A percentile compares a stretch with the other conserved stretches of the same genome.
Evolutionary conservation across 2,888 invertebrate genomes (phyloP).

Genomic region (Digitonthophagus gazella): DNA sequence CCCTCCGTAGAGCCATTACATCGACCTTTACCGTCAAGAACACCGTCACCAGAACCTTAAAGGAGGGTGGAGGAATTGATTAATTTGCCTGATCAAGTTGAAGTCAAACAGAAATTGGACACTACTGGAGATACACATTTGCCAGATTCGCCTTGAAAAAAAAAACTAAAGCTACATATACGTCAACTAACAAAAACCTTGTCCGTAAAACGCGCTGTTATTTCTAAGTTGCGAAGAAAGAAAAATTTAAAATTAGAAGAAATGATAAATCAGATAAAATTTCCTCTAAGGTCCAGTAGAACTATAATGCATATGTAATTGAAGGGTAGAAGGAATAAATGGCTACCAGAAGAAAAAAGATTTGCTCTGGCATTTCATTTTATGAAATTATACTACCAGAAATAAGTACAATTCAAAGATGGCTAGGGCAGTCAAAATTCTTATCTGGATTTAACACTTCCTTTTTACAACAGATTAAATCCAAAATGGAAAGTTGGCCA

Average conservation of each 20-base stretch:
- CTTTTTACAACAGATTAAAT: slow-evolving; percentile 11
- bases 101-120: neutral
- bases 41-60: neutral
- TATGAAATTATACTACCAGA: slow-evolving; percentile 11
- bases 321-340: slow-evolving; percentile 5
- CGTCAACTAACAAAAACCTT: neutral
- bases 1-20: neutral
- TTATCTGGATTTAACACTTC: slow-evolving; percentile 6
- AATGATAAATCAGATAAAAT: neutral
- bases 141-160: neutral
- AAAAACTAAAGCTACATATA: slow-evolving; percentile 9
- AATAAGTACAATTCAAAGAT: slow-evolving; percentile 4
- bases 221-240: slow-evolving; percentile 5
- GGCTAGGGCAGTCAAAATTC: slow-evolving; percentile 13
- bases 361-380: slow-evolving; percentile 16
- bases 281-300: slow-evolving; percentile 4
- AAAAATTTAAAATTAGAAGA: neutral
- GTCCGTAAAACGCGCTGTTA: neutral
- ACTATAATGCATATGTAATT: slow-evolving; percentile 12
- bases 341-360: slow-evolving; percentile 10
- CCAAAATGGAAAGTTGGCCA: slow-evolving; percentile 8
- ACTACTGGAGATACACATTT: neutral
- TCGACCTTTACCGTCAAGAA: neutral
- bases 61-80: neutral
- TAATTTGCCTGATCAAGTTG: neutral